Evolutionary conservation across 2,888 invertebrate genomes (phyloP), one percentile per base, ranked within the genome.

Genomic region (Cyaniris semiargus): DNA sequence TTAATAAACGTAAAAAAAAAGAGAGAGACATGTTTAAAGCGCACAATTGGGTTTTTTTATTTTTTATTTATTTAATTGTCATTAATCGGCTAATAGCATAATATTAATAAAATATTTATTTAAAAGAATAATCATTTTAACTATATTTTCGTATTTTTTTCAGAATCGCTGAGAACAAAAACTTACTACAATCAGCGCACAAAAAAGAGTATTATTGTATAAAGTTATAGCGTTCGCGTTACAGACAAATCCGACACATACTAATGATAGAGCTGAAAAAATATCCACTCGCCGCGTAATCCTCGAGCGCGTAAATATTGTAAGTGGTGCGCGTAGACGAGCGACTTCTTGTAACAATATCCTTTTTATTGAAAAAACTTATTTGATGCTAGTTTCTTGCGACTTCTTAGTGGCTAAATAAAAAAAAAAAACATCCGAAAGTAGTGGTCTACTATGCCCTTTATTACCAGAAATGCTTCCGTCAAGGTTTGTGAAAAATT

Each of bases 231-330:
- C 66, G 21, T 60, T 21, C 6, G 31, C 66, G 21, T 60, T 18
- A 66, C 66, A 66, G 66, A 31, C 27, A 66, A 66, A 66, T 66
- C 66, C 27, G 27, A 66, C 66, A 66, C 27, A 18, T 66, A 66
- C 66, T 66, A 66, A 66, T 27, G 66, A 31, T 66, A 31, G 66
- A 15, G 27, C 66, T 27, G 27, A 66, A 66, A 66, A 66, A 31
- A 66, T 66, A 31, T 27, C 66, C 66, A 18, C 66, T 66, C 66
- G 66, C 66, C 27, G 27, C 27, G 27, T 66, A 27, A 66, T 66
- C 66, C 66, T 66, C 66, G 15, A 31, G 27, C 66, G 13, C 66
- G 66, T 66, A 66, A 66, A 66, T 31, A 76, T 27, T 76, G 23
- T 27, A 66, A 44, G 60, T 44, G 38, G 15, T 18, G 18, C 23